Evolutionary conservation across 2,113 vertebrate genomes (phyloP).

Genomic region (Psilopsiagon aymara): DNA sequence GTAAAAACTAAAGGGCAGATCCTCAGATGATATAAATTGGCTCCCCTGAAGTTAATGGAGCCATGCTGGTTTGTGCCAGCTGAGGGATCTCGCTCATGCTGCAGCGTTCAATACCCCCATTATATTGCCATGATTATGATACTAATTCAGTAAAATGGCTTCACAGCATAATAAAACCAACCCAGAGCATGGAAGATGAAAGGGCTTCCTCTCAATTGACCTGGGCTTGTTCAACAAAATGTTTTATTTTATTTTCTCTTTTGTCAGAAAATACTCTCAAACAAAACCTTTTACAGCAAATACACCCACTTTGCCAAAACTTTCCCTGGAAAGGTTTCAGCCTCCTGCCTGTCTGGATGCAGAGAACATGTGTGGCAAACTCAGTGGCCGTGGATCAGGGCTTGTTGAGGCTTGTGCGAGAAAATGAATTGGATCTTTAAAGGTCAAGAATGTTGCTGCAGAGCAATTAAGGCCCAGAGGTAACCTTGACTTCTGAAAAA

Average conservation of each 20-base stretch:
- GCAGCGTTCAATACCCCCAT: conserved; percentile 1
- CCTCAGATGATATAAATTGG: conserved; percentile 64
- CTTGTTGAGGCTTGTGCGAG: not conserved
- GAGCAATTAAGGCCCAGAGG: not conserved
- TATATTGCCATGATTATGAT: conserved; percentile 22
- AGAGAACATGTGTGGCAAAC: accelerated
- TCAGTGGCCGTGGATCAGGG: not conserved
- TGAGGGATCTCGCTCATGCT: conserved; percentile 50
- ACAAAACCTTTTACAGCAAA: not conserved
- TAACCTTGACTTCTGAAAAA: not conserved
- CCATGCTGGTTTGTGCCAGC: conserved; percentile 31
- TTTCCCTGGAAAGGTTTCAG: not conserved
- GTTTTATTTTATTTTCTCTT: conserved; percentile 26
- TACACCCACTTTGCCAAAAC: not conserved
- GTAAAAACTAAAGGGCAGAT: conserved; percentile 58
- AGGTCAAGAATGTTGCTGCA: not conserved
- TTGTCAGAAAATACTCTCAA: not conserved
- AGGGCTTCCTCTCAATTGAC: not conserved
- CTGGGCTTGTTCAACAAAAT: conserved; percentile 7
- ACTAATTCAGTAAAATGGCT: conserved; percentile 59
- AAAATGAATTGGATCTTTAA: not conserved
- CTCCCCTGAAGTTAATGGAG: conserved; percentile 51
- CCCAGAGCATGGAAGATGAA: conserved; percentile 52
- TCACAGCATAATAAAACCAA: not conserved
- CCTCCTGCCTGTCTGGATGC: accelerated